Evolutionary conservation across 1,140 invertebrate species (phyloP), one percentile per base, ranked within the genome.

Genomic region (Drosophila pachea): DNA sequence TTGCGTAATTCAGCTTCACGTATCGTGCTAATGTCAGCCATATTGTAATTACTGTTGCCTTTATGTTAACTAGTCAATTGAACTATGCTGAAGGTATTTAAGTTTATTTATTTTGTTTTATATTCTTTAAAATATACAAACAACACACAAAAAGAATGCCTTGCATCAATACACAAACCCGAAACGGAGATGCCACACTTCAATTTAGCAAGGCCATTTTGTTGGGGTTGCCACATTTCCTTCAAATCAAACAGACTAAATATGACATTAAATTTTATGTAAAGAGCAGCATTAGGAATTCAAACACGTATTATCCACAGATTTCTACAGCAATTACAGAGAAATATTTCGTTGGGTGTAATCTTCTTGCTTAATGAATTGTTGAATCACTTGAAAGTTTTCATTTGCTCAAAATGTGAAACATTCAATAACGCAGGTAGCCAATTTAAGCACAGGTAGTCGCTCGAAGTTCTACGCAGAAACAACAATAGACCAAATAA

Each of bases 1-100:
- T 72, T 62, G 60, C 70, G 68, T 48, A 89, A 62, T 54, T 84
- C 75, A 1, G 43, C 33, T 60, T 87, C 78, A 38, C 79, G 84
- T 29, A 40, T 45, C 0, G 7, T 40, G 11, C 47, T 22, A 33
- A 47, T 49, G 70, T 56, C 52, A 33, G 75, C 53, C 82, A 86
- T 87, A 11, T 7, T 58, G 32, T 40, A 11, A 12, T 7, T 67
- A 7, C 33, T 50, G 45, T 36, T 16, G 36, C 5, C 22, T 22
- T 52, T 40, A 6, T 45, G n/a, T 7, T 7, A 53, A 48, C 58
- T 9, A 7, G 4, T 29, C n/a, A 58, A 50, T 31, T 32, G 38
- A 32, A 50, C 56, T 14, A 49, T 9, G 14, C 22, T 32, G 52
- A 33, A 52, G 6, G 42, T 33, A 33, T 31, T 53, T 59, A 8